Percentiles rank a stretch among this genome's conserved stretches.
Conservation (phyloP, 2,888 invertebrate genomes). For the Machimus atricapillus region DNA sequence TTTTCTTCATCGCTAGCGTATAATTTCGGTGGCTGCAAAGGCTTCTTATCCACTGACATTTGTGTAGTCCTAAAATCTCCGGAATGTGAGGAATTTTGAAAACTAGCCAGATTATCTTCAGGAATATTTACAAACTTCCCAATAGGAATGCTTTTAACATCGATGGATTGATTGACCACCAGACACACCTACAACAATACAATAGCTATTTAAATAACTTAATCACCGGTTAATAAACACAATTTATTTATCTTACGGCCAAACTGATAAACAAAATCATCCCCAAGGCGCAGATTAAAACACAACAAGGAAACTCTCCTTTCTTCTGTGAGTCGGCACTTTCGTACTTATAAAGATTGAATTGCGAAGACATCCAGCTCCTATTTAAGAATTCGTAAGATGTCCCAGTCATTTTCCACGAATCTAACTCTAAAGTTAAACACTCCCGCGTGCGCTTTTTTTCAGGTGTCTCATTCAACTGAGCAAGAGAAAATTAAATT, state of each 20-base stretch:
- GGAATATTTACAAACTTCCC: neutral
- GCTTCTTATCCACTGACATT: neutral
- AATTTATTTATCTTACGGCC: neutral
- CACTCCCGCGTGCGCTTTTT: neutral
- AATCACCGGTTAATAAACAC: neutral
- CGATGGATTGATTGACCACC: neutral
- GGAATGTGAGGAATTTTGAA: neutral
- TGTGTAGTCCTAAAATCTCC: neutral
- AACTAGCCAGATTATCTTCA: neutral
- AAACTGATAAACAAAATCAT: constrained; percentile 23
- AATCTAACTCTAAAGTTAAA: neutral
- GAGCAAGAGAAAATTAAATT: neutral
- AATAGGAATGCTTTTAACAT: neutral
- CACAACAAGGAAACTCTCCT: neutral
- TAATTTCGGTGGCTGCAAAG: neutral
- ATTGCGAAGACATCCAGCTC: constrained; percentile 29
- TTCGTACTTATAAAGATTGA: constrained; percentile 40
- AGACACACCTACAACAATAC: neutral
- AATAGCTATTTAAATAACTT: neutral
- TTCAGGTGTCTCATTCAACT: neutral
- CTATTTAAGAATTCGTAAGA: neutral
- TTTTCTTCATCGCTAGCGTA: neutral
- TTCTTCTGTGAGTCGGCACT: neutral
- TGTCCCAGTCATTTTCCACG: constrained; percentile 16
- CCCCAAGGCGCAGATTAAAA: neutral